These are phyloP conservation scores for Netelia virgata DNA, from an alignment of 2,888 invertebrate species.

Conservation along the genomic window DNA sequence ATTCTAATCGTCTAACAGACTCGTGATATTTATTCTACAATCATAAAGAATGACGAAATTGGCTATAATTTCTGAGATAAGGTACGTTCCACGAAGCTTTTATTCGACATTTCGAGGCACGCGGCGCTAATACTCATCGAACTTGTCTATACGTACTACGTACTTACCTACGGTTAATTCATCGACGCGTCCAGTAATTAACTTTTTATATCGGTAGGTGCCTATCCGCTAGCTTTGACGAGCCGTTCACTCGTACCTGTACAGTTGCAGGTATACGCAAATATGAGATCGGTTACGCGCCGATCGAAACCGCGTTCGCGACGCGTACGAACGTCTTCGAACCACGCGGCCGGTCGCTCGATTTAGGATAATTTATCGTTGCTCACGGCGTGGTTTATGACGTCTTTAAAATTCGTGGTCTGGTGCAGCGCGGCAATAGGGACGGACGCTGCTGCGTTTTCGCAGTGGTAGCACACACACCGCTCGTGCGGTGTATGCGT, in stretches of 20 bases:
- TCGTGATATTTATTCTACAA: constrained; percentile 1
- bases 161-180: constrained; percentile 46
- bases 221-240: too few species aligned
- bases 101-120: constrained; percentile 35
- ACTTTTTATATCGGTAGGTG: too few species aligned
- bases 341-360: constrained; percentile 39
- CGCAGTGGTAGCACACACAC: constrained; percentile 31
- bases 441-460: constrained; percentile 39
- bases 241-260: not conserved
- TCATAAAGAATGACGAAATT: constrained; percentile 30
- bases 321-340: constrained; percentile 62
- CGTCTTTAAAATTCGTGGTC: constrained; percentile 71
- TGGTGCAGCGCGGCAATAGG: constrained; percentile 36
- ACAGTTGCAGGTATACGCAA: not conserved
- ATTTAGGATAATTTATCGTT: constrained; percentile 74
- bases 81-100: constrained; percentile 17
- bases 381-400: constrained; percentile 71
- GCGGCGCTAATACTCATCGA: constrained; percentile 54
- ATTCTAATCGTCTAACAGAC: not conserved
- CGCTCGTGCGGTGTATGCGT: constrained; percentile 18
- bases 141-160: not conserved
- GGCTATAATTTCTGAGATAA: constrained; percentile 12
- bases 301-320: constrained; percentile 49
- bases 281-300: not conserved
- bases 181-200: constrained; percentile 59